Percentiles rank a stretch among this genome's conserved stretches.
phyloP scores from a whole-genome alignment of 2,797 vertebrate genomes.

The Esox lucius region DNA sequence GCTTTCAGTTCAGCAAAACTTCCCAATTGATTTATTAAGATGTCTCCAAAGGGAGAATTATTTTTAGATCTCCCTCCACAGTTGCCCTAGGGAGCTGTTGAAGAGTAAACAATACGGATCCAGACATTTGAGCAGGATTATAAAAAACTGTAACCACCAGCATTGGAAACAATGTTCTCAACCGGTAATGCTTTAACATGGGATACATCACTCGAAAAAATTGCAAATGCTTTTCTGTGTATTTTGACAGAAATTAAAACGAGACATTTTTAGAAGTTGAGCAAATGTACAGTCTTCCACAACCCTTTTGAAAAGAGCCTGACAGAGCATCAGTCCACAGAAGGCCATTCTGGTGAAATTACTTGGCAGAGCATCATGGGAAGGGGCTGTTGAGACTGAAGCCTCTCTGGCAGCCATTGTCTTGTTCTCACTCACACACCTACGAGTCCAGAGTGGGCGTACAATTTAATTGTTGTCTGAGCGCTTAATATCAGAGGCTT shows the following conservation, averaged over 20 bases:
- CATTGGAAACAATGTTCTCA: constrained; percentile 35
- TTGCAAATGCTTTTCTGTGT: constrained; percentile 49
- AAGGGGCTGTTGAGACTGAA: constrained; percentile 74
- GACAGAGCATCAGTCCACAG: constrained; percentile 49
- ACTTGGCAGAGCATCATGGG: constrained; percentile 68
- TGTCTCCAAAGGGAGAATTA: constrained; percentile 42
- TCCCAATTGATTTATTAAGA: constrained; percentile 40
- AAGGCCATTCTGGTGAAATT: constrained; percentile 66
- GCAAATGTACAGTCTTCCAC: constrained; percentile 60
- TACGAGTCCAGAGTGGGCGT: constrained; percentile 70
- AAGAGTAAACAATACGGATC: constrained; percentile 58
- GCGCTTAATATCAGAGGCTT: constrained; percentile 78
- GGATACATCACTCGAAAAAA: constrained; percentile 51
- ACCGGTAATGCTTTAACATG: constrained; percentile 52
- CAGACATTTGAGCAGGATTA: constrained; percentile 36
- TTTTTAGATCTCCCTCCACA: constrained; percentile 51
- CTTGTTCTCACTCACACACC: constrained; percentile 72
- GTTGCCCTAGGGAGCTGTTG: constrained; percentile 54
- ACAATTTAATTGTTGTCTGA: constrained; percentile 75
- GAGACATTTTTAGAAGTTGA: constrained; percentile 45
- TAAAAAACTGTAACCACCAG: constrained; percentile 47
- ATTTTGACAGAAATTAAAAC: constrained; percentile 49
- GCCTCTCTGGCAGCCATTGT: constrained; percentile 68
- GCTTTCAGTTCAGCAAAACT: constrained; percentile 38
- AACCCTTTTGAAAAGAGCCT: constrained; percentile 63